These are phyloP conservation scores for Drosophila ercepeae DNA, from an alignment of 1,140 invertebrate species.

Conservation along the genomic window DNA sequence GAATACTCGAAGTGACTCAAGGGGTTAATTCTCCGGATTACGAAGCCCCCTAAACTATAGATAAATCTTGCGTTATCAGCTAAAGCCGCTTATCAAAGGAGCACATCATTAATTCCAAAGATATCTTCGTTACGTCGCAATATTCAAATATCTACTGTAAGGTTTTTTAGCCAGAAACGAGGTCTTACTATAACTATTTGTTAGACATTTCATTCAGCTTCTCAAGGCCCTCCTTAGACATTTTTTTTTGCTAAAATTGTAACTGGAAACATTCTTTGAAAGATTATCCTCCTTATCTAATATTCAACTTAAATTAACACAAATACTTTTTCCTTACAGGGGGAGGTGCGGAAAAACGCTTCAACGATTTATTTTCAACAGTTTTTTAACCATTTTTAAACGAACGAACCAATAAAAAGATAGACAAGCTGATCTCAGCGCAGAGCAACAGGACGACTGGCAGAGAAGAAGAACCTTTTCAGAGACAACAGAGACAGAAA, in stretches of 20 bases:
- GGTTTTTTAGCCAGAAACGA: not conserved
- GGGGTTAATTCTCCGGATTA: slow-evolving; percentile 23
- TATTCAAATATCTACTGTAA: slow-evolving; percentile 5
- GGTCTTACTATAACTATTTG: slow-evolving; percentile 1
- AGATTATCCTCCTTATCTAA: no score
- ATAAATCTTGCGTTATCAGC: slow-evolving; percentile 77
- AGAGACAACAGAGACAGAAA: slow-evolving; percentile 18
- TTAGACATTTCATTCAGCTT: no score
- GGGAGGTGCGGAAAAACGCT: slow-evolving; percentile 81
- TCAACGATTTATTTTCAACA: slow-evolving; percentile 65
- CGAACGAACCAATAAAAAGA: slow-evolving; percentile 58
- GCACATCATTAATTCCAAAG: slow-evolving; percentile 53
- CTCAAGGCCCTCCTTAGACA: no score
- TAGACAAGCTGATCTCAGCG: slow-evolving; percentile 17
- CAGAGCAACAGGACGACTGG: slow-evolving; percentile 32
- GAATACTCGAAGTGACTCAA: slow-evolving; percentile 15
- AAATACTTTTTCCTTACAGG: slow-evolving; percentile 49
- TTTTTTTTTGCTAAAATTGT: no score
- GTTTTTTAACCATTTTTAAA: slow-evolving; percentile 51
- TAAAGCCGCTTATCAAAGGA: slow-evolving; percentile 57
- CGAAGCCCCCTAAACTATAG: slow-evolving; percentile 48
- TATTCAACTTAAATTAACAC: no score
- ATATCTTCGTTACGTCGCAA: slow-evolving; percentile 50
- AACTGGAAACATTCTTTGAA: no score
- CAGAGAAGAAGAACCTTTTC: slow-evolving; percentile 3